Percentiles rank a stretch among this genome's conserved stretches.
Evolutionary conservation across 2,113 vertebrate genomes (phyloP).

Genomic region (Felis catus): DNA sequence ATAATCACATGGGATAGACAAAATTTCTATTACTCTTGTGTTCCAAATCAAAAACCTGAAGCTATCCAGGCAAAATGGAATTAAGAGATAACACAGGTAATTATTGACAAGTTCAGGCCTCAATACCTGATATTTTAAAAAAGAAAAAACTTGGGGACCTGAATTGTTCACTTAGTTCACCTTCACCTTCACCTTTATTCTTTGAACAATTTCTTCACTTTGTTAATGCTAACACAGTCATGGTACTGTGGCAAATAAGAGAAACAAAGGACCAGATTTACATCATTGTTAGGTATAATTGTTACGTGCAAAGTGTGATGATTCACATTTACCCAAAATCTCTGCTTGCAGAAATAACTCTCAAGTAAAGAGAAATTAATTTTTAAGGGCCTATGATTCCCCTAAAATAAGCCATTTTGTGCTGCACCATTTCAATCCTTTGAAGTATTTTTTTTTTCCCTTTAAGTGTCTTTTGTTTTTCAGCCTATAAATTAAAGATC

Average conservation of each 20-base stretch:
- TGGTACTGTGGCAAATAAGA: neutral
- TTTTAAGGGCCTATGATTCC: neutral
- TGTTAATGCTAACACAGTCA: neutral
- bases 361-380: neutral
- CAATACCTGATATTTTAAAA: neutral
- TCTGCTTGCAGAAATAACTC: neutral
- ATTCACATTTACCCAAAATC: neutral
- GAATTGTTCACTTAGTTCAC: neutral
- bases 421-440: constrained; percentile 23
- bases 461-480: constrained; percentile 48
- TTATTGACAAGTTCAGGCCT: neutral
- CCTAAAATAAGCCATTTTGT: constrained; percentile 44
- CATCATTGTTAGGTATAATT: neutral
- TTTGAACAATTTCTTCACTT: neutral
- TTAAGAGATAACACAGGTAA: neutral
- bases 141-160: neutral
- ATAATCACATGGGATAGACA: neutral
- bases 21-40: constrained; percentile 10
- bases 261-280: neutral
- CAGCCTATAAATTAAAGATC: constrained; percentile 49
- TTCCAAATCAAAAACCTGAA: neutral
- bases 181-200: neutral
- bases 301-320: neutral
- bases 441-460: constrained; percentile 52
- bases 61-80: neutral